These are phyloP conservation scores for Tringa solitaria DNA, from an alignment of 2,113 vertebrate genomes.

Conservation along the genomic window DNA sequence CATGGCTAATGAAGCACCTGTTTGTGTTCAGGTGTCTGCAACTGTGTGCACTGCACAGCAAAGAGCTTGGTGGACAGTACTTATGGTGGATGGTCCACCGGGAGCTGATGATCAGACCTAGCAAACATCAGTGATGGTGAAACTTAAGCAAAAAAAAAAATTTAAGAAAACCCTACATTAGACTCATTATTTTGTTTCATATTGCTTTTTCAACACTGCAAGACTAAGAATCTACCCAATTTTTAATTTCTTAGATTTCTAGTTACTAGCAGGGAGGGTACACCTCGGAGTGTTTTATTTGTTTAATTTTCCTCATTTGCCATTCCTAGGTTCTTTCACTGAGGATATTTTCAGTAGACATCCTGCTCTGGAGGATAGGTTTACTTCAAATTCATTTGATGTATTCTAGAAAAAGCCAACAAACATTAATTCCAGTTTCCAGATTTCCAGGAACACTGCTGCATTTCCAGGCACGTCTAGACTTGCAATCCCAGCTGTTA, in stretches of 20 bases:
- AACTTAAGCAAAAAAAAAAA: neutral
- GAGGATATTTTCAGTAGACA: neutral
- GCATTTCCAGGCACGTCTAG: neutral
- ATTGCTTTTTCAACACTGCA: neutral
- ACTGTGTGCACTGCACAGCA: neutral
- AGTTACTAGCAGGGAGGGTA: neutral
- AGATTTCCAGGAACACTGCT: neutral
- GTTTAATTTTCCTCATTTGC: neutral
- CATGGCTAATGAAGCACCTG: neutral
- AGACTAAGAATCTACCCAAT: neutral
- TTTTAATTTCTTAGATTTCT: neutral
- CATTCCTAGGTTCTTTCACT: neutral
- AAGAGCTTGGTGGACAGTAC: neutral
- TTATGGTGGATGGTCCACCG: neutral
- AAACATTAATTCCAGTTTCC: neutral
- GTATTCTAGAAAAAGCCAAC: neutral
- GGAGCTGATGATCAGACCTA: neutral
- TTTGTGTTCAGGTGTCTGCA: neutral
- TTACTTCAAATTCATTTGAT: neutral
- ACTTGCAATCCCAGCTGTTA: neutral
- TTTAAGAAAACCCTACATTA: neutral
- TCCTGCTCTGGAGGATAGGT: neutral
- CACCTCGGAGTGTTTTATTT: neutral
- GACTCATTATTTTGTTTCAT: neutral
- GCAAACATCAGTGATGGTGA: neutral